Base-by-base conservation (phyloP, 2,797 vertebrate genomes). In the Silurus lanzhouensis region DNA sequence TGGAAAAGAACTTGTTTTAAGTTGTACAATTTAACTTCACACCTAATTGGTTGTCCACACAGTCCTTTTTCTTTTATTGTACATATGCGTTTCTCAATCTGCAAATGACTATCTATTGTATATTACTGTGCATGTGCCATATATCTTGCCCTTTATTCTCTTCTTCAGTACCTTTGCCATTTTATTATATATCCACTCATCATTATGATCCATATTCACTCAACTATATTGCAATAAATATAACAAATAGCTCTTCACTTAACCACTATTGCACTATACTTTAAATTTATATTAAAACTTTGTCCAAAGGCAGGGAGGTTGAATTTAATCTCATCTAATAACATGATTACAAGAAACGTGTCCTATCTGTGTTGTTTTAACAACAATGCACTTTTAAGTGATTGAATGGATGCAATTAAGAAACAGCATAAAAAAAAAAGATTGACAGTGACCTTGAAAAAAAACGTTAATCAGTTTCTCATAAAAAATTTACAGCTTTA, bases 341-440 rank as follows among this genome's bases (percentile, higher is more conserved):
- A 63, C 9, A 60, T 25, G 22, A 64, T 14, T n/a, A 79, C 0
- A n/a, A 52, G 2, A 44, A 48, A 38, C 19, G 19, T 10, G 31
- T 58, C 15, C 52, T 27, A 19, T 57, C 27, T 60, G 25, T 77
- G 27, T 46, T 64, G 60, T 63, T 64, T 64, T 63, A 46, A 48
- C 22, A 48, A 19, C 78, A 19, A 22, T 25, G 44, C 9, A 64
- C 2, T 48, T 77, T 48, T 25, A 10, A 48, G 13, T 64, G n/a
- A 80, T 64, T 64, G n/a, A 8, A n/a, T 79, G 13, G 13, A 14
- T 20, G 46, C 61, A 27, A 52, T 25, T 78, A 38, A 14, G 75
- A 60, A 13, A 44, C 31, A 61, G 27, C 76, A 78, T 20, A 27
- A 80, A 85, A 82, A 87, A 87, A 19, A 84, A 76, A 75, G 77